Conservation (phyloP, 2,113 vertebrate species). For the Cyprinodon variegatus region DNA sequence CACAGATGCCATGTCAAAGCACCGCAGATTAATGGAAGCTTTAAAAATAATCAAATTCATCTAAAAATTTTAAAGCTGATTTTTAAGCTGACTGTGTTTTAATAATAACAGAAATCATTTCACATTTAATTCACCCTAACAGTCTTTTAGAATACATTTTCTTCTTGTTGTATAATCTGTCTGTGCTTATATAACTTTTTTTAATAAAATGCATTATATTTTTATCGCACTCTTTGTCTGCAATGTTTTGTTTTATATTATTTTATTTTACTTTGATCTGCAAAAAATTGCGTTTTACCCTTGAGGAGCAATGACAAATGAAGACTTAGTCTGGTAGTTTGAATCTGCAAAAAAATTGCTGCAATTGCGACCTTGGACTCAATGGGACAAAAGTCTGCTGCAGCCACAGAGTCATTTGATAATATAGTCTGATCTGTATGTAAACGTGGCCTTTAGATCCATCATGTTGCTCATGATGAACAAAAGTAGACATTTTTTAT, state of each 20-base stretch:
- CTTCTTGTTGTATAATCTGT: too few species aligned
- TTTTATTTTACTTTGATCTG: too few species aligned
- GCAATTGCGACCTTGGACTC: conserved; percentile 30
- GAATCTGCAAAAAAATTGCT: conserved; percentile 20
- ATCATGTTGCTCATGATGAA: conserved; percentile 5
- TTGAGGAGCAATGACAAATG: too few species aligned
- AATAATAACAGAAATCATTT: not conserved
- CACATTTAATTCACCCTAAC: not conserved
- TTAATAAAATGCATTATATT: too few species aligned
- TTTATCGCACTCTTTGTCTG: too few species aligned
- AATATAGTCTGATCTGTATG: conserved; percentile 8
- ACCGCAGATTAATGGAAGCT: too few species aligned
- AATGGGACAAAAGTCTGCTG: conserved; percentile 42
- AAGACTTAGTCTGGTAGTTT: too few species aligned
- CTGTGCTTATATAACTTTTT: too few species aligned
- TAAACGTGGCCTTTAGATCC: conserved; percentile 29
- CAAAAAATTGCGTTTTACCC: too few species aligned
- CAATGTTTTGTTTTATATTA: too few species aligned
- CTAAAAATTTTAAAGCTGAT: not conserved
- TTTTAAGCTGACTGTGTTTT: not conserved
- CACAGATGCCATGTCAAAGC: too few species aligned
- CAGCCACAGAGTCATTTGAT: conserved; percentile 8
- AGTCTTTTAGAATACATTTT: not conserved
- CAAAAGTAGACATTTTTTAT: not conserved
- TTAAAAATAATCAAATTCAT: not conserved